phyloP scores from a whole-genome alignment of 1,140 invertebrate genomes.

The Nephila pilipes region DNA sequence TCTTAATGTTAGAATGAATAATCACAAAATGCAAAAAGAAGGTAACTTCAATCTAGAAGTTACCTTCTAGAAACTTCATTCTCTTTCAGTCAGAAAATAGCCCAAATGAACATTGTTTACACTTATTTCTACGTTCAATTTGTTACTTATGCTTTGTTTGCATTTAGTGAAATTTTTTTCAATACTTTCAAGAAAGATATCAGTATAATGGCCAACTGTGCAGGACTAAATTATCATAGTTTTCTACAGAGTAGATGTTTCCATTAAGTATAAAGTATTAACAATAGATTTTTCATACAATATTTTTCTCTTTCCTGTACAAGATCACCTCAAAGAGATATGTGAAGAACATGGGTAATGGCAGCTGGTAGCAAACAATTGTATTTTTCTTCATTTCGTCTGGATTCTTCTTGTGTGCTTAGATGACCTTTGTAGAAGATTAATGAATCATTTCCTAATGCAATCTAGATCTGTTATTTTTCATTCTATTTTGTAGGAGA shows the following conservation, averaged over 20 bases:
- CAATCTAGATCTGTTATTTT: background rate
- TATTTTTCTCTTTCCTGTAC: background rate
- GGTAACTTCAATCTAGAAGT: too few species aligned
- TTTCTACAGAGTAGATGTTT: background rate
- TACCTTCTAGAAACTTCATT: too few species aligned
- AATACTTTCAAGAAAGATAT: too few species aligned
- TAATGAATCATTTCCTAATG: slow-evolving; percentile 34
- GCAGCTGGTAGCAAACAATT: slow-evolving; percentile 10
- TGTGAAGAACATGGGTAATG: background rate
- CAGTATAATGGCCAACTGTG: too few species aligned
- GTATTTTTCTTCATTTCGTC: slow-evolving; percentile 25
- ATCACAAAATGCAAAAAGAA: too few species aligned
- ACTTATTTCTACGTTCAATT: too few species aligned
- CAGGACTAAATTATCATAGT: too few species aligned
- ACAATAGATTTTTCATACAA: background rate
- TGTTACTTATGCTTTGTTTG: too few species aligned
- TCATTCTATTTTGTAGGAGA: background rate
- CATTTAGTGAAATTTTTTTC: too few species aligned
- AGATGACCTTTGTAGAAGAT: slow-evolving; percentile 25
- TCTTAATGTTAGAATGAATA: too few species aligned
- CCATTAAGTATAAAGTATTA: slow-evolving; percentile 24
- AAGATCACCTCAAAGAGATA: slow-evolving; percentile 23
- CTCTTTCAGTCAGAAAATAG: too few species aligned
- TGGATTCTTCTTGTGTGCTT: background rate
- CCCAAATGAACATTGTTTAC: too few species aligned